Evolutionary conservation across 1,140 invertebrate genomes (phyloP).

Genomic region (Armadillidium nasatum): DNA sequence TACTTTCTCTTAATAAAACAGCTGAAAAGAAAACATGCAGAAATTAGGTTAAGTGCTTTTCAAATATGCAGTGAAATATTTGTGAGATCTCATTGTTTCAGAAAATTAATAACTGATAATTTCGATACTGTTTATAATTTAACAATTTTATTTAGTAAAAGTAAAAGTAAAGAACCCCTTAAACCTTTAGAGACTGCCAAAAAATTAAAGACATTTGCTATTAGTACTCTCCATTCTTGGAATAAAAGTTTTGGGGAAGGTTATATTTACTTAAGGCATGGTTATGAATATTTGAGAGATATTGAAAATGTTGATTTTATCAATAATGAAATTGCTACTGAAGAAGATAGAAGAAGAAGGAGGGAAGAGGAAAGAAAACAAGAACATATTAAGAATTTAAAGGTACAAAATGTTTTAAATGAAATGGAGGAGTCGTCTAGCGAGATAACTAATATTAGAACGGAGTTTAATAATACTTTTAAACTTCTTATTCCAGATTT

Average conservation of each 20-base stretch:
- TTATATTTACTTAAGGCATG: conserved; percentile 30
- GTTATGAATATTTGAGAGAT: conserved; percentile 35
- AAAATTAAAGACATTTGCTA: conserved; percentile 35
- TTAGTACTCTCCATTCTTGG: conserved; percentile 37
- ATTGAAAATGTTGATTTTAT: conserved; percentile 40
- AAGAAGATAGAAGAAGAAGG: conserved; percentile 34
- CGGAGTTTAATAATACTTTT: conserved; percentile 38
- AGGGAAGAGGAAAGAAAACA: conserved; percentile 30
- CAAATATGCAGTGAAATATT: conserved; percentile 43
- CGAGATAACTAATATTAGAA: conserved; percentile 31
- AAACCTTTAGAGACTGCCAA: conserved; percentile 32
- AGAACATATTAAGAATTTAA: conserved; percentile 35
- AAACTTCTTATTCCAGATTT: conserved; percentile 41
- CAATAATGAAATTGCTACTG: conserved; percentile 31
- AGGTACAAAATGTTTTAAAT: conserved; percentile 31
- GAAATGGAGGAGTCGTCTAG: conserved; percentile 23
- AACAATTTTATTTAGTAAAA: conserved; percentile 27
- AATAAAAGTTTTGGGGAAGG: conserved; percentile 34
- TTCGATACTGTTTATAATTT: conserved; percentile 21
- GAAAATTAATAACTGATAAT: conserved; percentile 33
- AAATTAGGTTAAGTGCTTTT: conserved; percentile 39
- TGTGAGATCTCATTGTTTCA: conserved; percentile 39
- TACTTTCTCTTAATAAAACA: conserved; percentile 37
- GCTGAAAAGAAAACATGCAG: conserved; percentile 38
- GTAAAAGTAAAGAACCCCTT: conserved; percentile 28